phyloP scores from a whole-genome alignment of 2,888 invertebrate species.

The Lacanobia wlatinum region DNA sequence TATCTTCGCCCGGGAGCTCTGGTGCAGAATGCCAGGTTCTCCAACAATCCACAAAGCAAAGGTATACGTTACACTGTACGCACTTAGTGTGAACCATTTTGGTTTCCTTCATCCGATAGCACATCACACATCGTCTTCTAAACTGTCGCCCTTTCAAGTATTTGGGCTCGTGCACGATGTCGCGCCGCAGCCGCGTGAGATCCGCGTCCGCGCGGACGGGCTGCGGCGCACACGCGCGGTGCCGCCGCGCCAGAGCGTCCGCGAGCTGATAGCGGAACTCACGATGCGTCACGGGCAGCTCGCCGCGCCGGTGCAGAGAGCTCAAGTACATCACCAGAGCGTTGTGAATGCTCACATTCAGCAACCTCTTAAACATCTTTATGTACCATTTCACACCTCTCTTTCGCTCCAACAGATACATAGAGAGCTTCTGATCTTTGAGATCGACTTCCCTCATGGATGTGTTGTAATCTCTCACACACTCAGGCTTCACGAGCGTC shows the following conservation, averaged over 20 bases:
- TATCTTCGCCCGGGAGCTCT: not conserved
- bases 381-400: conserved; percentile 59
- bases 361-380: conserved; percentile 56
- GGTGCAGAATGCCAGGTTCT: conserved; percentile 2
- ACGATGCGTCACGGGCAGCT: conserved; percentile 15
- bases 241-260: conserved; percentile 19
- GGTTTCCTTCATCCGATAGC: not conserved
- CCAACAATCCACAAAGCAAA: conserved; percentile 5
- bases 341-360: conserved; percentile 56
- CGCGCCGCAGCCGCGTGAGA: conserved; percentile 33
- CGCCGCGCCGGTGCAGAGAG: conserved; percentile 25
- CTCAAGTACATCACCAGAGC: conserved; percentile 39
- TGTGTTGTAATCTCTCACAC: no score
- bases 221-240: conserved; percentile 7
- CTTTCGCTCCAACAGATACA: conserved; percentile 30
- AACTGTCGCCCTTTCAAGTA: not conserved
- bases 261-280: conserved; percentile 32
- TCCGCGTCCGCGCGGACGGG: not conserved
- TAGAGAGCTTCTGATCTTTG: no score
- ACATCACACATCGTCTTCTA: not conserved
- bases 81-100: not conserved
- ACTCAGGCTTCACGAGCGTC: no score
- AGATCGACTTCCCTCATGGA: not conserved
- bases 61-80: not conserved
- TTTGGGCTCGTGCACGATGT: conserved; percentile 43